Conservation (phyloP, 1,140 invertebrate genomes). For the Plodia interpunctella region DNA sequence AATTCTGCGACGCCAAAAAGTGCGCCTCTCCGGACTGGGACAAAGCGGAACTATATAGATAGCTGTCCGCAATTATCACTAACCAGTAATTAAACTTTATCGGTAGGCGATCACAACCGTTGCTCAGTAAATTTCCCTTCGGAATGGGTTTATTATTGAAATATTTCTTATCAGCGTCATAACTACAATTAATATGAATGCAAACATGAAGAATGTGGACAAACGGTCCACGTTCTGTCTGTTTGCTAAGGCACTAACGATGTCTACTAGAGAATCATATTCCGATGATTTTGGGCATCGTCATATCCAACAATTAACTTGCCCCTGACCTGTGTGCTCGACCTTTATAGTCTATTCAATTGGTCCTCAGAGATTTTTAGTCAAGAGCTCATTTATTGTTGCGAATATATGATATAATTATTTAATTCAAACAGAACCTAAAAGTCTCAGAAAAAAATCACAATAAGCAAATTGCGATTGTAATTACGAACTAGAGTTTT, state of each 20-base stretch:
- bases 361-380: constrained; percentile 47
- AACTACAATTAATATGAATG: constrained; percentile 31
- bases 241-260: neutral
- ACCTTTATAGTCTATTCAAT: constrained; percentile 58
- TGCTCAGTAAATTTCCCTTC: constrained; percentile 52
- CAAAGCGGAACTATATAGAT: constrained; percentile 10
- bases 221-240: constrained; percentile 9
- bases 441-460: too few relatives aligned
- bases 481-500: too few relatives aligned
- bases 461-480: too few relatives aligned
- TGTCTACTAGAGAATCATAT: neutral
- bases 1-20: neutral
- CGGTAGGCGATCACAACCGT: constrained; percentile 15
- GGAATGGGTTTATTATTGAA: constrained; percentile 40
- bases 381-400: neutral
- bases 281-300: constrained; percentile 24
- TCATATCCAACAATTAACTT: constrained; percentile 42
- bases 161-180: constrained; percentile 42
- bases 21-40: constrained; percentile 10
- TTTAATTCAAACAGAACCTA: too few relatives aligned
- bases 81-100: constrained; percentile 15
- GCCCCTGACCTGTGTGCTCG: constrained; percentile 55
- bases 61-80: constrained; percentile 7
- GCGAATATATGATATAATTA: too few relatives aligned
- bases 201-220: constrained; percentile 32